Base-by-base conservation (phyloP, 2,113 vertebrate species). In the Ornithorhynchus anatinus region DNA sequence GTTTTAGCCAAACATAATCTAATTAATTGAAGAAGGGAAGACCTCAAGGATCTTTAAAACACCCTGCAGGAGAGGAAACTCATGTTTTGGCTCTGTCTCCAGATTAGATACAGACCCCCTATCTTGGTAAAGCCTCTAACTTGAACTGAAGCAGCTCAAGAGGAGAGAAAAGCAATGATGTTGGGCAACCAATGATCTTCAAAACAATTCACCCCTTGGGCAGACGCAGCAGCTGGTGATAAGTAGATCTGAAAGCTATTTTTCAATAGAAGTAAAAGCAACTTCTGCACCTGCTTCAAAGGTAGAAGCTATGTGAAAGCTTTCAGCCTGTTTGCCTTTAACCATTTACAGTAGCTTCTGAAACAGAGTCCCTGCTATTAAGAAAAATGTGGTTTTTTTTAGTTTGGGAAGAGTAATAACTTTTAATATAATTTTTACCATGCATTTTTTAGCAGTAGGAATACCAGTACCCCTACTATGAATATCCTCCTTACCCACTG, bases 181-280 rank as follows among this genome's bases (percentile, higher is more conserved):
- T 47, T 82, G 75, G 72, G 67, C 81, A 64, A 61, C 60, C 51
- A 53, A 70, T 85, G 86, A 85, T 80, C 86, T 88, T 88, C 82
- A 67, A 82, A 72, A 85, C 72, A 81, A 67, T 85, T 80, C 72
- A 70, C 64, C 84, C 78, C 66, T 75, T 62, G 48, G 77, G 75
- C 67, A 68, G 52, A 70, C 73, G 54, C 80, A 75, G 81, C 67
- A 59, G 75, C 51, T 53, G 57, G 53, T 66, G 67, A 45, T 11
- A 27, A 52, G 64, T 52, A 63, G 25, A 27, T 32, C 43, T 5
- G 37, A 59, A 42, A 57, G 29, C 59, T 43, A 10, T 58, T 88
- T 67, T 85, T 70, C 69, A 70, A 68, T 33, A 48, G 57, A 50
- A 58, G 33, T 40, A 59, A 60, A n/a, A 43, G 23, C 20, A 31